Evolutionary conservation across 2,888 invertebrate species (phyloP).

Genomic region (Spilosoma lubricipeda): DNA sequence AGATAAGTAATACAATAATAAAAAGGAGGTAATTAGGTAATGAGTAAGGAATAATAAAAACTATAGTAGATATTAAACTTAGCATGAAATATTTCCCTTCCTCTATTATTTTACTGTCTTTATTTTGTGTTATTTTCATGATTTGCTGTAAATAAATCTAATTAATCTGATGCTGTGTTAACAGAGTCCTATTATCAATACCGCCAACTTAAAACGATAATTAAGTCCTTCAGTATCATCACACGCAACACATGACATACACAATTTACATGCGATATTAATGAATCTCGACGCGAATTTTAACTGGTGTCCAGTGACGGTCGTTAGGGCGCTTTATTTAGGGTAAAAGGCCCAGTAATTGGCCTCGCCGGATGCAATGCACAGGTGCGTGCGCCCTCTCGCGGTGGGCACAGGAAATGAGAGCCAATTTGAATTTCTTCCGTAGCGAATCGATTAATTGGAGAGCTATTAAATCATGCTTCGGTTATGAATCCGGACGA

Average conservation of each 20-base stretch:
- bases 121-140: not conserved
- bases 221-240: conserved; percentile 42
- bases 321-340: conserved; percentile 75
- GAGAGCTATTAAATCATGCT: conserved; percentile 59
- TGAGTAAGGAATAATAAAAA: too few species aligned
- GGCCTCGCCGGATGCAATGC: conserved; percentile 78
- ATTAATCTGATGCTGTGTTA: conserved; percentile 3
- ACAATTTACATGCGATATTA: conserved; percentile 57
- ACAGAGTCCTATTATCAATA: conserved; percentile 12
- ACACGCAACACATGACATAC: conserved; percentile 43
- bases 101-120: not conserved
- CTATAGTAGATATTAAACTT: not conserved
- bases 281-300: conserved; percentile 65
- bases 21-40: too few species aligned
- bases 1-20: too few species aligned
- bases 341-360: conserved; percentile 78
- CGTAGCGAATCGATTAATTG: conserved; percentile 77
- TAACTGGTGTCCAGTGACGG: conserved; percentile 68
- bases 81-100: not conserved
- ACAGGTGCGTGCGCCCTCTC: conserved; percentile 80
- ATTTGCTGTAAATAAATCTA: not conserved
- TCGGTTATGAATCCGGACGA: conserved; percentile 45
- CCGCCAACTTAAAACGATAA: conserved; percentile 34
- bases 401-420: conserved; percentile 75
- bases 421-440: conserved; percentile 82